Evolutionary conservation across 2,888 invertebrate genomes (phyloP), one percentile per base, ranked within the genome.

Genomic region (Argyresthia goedartella): DNA sequence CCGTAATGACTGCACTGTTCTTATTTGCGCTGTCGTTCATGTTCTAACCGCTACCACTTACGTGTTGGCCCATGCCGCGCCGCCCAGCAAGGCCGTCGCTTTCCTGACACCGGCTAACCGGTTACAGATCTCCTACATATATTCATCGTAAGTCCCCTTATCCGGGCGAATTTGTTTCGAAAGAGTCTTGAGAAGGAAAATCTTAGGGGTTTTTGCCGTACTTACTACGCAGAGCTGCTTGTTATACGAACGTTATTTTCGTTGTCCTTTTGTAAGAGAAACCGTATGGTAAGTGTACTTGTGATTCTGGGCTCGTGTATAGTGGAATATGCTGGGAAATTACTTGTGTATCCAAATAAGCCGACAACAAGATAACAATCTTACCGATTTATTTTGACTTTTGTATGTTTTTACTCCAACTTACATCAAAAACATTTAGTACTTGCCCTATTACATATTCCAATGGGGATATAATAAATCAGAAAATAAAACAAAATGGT

Each of bases 71-170:
- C 50, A 10, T 0, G 11, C 11, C 43, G 16, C 1, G 11, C 11
- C 43, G 16, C 3, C 44, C 34, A 34, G 45, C 48, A 63, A 63
- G 58, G 61, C 59, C 58, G 59, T 59, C 59, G 60, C 57, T 60
- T 59, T 64, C 62, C 63, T 59, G 54, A 59, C 59, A 58, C 59
- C 59, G 63, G 63, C 63, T 66, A 71, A 66, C 64, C 62, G 57
- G 67, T 62, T 64, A 68, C 67, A 65, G 62, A 67, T 68, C 68
- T 66, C 59, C 56, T 67, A 65, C 63, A 68, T 70, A 73, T 67
- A 73, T 74, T 66, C 66, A 64, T 62, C 60, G 61, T 63, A 62
- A 71, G 62, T 44, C 64, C 65, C 56, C 67, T 66, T 69, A 69
- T 70, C 65, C 60, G 47, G 56, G 56, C 56, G 67, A 65, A 71